phyloP scores from a whole-genome alignment of 2,113 vertebrate genomes.

The Tyrannus savana region DNA sequence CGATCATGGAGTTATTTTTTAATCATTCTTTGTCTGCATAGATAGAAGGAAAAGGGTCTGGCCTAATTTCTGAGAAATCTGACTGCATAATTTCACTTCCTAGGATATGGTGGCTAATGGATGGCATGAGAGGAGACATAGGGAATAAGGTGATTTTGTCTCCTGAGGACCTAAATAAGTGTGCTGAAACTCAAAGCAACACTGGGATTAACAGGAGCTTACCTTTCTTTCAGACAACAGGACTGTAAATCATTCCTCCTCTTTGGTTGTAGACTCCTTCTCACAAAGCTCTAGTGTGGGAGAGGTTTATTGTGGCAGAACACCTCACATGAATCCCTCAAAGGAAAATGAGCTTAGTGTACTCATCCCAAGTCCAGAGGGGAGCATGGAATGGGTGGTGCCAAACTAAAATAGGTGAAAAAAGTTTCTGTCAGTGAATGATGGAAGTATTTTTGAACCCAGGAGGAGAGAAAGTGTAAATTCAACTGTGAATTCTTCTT shows the following conservation, averaged over 20 bases:
- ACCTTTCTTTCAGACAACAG: neutral
- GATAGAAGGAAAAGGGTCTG: neutral
- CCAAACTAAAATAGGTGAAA: neutral
- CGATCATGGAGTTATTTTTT: rapidly evolving
- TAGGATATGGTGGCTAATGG: neutral
- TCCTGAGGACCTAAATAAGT: neutral
- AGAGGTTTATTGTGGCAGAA: neutral
- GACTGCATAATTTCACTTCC: neutral
- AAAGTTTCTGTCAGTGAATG: neutral
- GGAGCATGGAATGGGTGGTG: neutral
- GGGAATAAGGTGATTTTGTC: neutral
- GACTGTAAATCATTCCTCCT: neutral
- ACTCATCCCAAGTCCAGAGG: neutral
- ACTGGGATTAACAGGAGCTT: neutral
- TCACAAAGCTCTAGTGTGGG: neutral
- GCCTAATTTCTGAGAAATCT: neutral
- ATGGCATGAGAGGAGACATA: neutral
- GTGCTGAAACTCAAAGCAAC: neutral
- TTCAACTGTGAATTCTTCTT: neutral
- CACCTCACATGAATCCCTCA: neutral
- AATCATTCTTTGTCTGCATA: neutral
- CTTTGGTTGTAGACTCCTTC: neutral
- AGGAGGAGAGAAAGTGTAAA: neutral
- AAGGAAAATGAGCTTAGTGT: neutral
- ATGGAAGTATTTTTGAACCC: neutral